Base-by-base conservation (phyloP, 1,140 invertebrate species). In the Zaprionus camerounensis region DNA sequence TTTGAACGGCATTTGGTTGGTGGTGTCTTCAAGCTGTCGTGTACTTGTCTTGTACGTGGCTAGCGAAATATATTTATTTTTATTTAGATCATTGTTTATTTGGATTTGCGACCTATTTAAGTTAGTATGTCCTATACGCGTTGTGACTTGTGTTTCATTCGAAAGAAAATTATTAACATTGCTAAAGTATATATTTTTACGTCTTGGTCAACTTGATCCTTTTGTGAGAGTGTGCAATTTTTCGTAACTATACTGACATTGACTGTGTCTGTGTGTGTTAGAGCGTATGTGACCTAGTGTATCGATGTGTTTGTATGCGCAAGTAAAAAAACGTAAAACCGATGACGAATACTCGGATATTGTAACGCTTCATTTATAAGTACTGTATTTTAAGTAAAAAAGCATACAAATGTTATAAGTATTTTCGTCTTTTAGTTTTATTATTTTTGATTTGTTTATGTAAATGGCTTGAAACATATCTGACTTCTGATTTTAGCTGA, bases 401-500 rank as follows among this genome's bases (percentile, higher is more conserved):
- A 92, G 90, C 86, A 92, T 92, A 91, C 71, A 88, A 82, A 86
- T 91, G 81, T 85, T 80, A 76, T 79, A 78, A 76, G 71, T 76
- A 73, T 88, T 86, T 64, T 64, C 56, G 57, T 78, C 75, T 76
- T 76, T 82, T 41, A 67, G 57, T 71, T 91, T 67, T 67, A 77
- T 81, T 58, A 71, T 81, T 55, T 71, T 65, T 58, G 41, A 76
- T 71, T 65, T 55, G 34, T 78, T 71, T 72, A 69, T 76, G 64
- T 78, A 71, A 74, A 53, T 79, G 64, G 67, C 57, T 78, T 75
- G 72, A 68, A 75, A 75, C 67, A 70, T 91, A 64, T 77, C 59
- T 75, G 55, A 70, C 76, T 84, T 71, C 63, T 79, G 81, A 64
- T 17, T 58, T 57, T 26, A 64, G 49, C 24, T 81, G 41, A 57